A percentile compares a stretch with the other conserved stretches of the same genome.
These are phyloP conservation scores for Eciton burchellii DNA, from an alignment of 1,140 invertebrate genomes.

Conservation along the genomic window DNA sequence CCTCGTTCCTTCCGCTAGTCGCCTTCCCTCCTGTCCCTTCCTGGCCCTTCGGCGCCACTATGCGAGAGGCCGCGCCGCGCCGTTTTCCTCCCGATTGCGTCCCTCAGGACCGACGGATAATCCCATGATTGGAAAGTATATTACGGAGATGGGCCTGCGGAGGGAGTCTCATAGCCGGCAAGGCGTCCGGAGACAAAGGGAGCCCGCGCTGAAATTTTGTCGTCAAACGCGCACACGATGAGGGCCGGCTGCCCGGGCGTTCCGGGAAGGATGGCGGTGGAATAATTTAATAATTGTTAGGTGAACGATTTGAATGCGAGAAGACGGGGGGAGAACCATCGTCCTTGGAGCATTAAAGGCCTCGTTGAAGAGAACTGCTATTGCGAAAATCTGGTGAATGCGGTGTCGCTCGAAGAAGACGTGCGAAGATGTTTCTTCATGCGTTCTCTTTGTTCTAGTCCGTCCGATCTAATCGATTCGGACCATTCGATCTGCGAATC, in stretches of 20 bases:
- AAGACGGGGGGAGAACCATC: neutral
- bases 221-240: slow-evolving; percentile 18
- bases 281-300: slow-evolving; percentile 62
- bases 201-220: slow-evolving; percentile 26
- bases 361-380: neutral
- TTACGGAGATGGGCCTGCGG: neutral
- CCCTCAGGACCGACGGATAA: slow-evolving; percentile 68
- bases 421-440: neutral
- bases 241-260: neutral
- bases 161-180: neutral
- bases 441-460: neutral
- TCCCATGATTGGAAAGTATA: slow-evolving; percentile 72
- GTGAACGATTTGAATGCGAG: slow-evolving; percentile 40
- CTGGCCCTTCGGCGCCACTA: neutral
- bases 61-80: slow-evolving; percentile 35
- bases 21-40: slow-evolving; percentile 34
- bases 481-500: neutral
- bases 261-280: slow-evolving; percentile 46
- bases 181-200: slow-evolving; percentile 20
- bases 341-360: slow-evolving; percentile 35
- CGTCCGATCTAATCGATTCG: no score
- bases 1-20: slow-evolving; percentile 29
- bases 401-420: neutral
- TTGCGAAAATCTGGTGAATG: neutral
- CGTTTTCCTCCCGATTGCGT: slow-evolving; percentile 59